phyloP scores from a whole-genome alignment of 2,888 invertebrate species.

The Diarsia dahlii region DNA sequence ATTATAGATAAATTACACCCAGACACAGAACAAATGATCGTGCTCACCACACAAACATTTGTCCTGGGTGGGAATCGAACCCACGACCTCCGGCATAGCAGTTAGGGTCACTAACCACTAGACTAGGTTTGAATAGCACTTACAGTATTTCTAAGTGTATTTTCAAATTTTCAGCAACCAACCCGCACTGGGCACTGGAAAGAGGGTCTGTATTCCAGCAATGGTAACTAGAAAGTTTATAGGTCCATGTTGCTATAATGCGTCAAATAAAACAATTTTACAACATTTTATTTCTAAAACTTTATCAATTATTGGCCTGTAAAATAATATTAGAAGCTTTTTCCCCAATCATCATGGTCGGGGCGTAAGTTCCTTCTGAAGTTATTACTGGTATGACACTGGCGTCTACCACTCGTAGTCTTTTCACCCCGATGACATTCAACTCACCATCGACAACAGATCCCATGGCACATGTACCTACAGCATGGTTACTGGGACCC shows the following conservation, averaged over 20 bases:
- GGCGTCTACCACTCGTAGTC: constrained; percentile 66
- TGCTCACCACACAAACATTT: too few species aligned
- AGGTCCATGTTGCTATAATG: background rate
- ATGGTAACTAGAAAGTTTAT: background rate
- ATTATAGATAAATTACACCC: too few species aligned
- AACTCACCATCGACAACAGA: constrained; percentile 44
- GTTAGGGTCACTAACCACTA: too few species aligned
- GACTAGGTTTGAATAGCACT: too few species aligned
- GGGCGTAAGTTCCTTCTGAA: constrained; percentile 90
- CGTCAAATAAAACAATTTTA: background rate
- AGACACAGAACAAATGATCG: too few species aligned
- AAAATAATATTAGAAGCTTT: constrained; percentile 63
- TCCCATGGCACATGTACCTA: constrained; percentile 49
- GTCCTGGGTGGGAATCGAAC: too few species aligned
- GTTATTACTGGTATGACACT: constrained; percentile 86
- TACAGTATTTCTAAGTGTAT: too few species aligned
- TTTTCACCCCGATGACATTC: constrained; percentile 34
- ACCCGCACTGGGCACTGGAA: too few species aligned
- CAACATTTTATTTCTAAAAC: background rate
- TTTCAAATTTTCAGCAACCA: too few species aligned
- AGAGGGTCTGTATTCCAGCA: too few species aligned
- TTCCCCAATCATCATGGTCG: constrained; percentile 73
- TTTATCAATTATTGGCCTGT: background rate
- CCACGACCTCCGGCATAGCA: too few species aligned
- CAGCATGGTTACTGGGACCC: constrained; percentile 2